These are phyloP conservation scores for Limnephilus marmoratus DNA, from an alignment of 2,888 invertebrate species.

Conservation along the genomic window DNA sequence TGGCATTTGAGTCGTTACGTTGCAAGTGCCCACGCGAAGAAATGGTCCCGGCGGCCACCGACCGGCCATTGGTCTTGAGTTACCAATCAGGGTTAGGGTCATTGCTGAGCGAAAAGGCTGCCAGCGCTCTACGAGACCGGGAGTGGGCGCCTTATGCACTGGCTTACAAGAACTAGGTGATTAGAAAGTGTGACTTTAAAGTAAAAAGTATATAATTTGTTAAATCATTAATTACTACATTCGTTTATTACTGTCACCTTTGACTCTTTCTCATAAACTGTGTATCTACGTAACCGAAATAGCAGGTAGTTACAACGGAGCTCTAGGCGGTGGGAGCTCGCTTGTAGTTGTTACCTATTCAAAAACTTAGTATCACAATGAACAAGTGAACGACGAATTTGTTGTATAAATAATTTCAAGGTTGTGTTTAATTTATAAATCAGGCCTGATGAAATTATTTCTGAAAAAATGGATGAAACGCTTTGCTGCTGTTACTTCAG, in stretches of 20 bases:
- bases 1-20: not conserved
- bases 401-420: too few relatives aligned
- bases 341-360: not conserved
- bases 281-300: not conserved
- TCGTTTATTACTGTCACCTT: too few relatives aligned
- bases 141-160: constrained; percentile 37
- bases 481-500: too few relatives aligned
- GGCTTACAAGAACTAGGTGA: constrained; percentile 6
- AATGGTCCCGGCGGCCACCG: constrained; percentile 51
- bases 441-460: too few relatives aligned
- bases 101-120: constrained; percentile 30
- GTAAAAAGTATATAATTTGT: not conserved
- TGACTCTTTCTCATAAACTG: too few relatives aligned
- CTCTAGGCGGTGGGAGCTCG: not conserved
- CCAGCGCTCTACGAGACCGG: constrained; percentile 4
- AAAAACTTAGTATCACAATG: not conserved
- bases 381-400: not conserved
- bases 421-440: too few relatives aligned
- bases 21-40: constrained; percentile 53
- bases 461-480: too few relatives aligned
- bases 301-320: too few relatives aligned
- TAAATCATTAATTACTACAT: too few relatives aligned
- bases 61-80: constrained; percentile 62
- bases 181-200: not conserved
- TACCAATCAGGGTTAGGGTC: constrained; percentile 54